Percentiles rank a stretch among this genome's conserved stretches.
phyloP scores from a whole-genome alignment of 2,113 vertebrate species.

The Gambusia affinis region DNA sequence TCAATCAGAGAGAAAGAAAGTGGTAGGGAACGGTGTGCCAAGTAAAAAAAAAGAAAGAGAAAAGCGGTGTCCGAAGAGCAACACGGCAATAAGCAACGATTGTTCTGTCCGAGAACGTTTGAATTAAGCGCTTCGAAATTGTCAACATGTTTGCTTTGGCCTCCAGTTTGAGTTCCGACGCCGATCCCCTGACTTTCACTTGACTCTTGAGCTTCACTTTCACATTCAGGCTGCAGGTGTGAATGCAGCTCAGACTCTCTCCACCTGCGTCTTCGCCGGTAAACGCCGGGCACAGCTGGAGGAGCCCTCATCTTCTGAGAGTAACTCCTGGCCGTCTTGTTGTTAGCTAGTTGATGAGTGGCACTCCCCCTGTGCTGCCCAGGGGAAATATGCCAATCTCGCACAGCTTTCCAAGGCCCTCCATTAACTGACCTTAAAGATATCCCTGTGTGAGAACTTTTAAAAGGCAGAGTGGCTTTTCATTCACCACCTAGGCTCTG shows the following conservation, averaged over 20 bases:
- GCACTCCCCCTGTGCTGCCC: slow-evolving; percentile 21
- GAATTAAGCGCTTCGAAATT: background rate
- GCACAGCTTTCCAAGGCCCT: slow-evolving; percentile 53
- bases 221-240: background rate
- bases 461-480: background rate
- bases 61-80: background rate
- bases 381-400: slow-evolving; percentile 57
- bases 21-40: accelerated
- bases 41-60: background rate
- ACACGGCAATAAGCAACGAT: background rate
- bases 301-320: slow-evolving; percentile 36
- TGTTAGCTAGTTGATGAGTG: slow-evolving; percentile 63
- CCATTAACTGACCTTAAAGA: slow-evolving; percentile 50
- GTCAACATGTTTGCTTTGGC: background rate
- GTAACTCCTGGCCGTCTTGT: slow-evolving; percentile 39
- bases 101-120: background rate
- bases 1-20: slow-evolving; percentile 28
- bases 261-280: slow-evolving; percentile 13
- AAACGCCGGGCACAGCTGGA: slow-evolving; percentile 10
- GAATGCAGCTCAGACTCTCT: background rate
- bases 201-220: slow-evolving; percentile 25
- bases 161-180: background rate
- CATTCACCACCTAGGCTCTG: background rate
- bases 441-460: slow-evolving; percentile 14
- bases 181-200: slow-evolving; percentile 23